Evolutionary conservation across 2,888 invertebrate genomes (phyloP), one percentile per base, ranked within the genome.

Genomic region (Pristionchus exspectatus): DNA sequence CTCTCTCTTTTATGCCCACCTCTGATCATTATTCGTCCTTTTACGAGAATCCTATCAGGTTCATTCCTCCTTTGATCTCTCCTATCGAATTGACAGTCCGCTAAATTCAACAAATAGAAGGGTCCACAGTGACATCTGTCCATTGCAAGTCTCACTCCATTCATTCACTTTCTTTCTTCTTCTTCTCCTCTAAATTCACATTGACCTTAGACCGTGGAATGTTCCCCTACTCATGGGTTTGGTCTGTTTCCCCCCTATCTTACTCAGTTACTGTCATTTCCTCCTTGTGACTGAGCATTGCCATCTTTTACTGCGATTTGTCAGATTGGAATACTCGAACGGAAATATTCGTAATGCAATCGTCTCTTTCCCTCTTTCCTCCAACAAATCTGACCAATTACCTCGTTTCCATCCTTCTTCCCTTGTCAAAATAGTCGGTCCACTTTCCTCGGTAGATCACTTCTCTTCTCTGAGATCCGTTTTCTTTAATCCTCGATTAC

Each of bases 191-290:
- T 83, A 44, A 83, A 83, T 54, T 56, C 54, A 27, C 56, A 54
- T 54, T 83, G 83, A 54, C 83, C 56, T 56, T 54, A 83, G 83
- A 83, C 81, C 44, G 81, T 56, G 83, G 83, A 56, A 56, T 56
- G 83, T 56, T 54, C 56, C n/a, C n/a, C 27, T 56, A 12, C 27
- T 30, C 24, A 83, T 21, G 44, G 54, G 83, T 83, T 56, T 54
- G 24, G 54, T 56, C 54, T 16, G 2, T 83, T 18, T 74, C 5
- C 38, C 10, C 74, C 16, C 33, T 24, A 21, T 44, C 24, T 38
- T n/a, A 77, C 77, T 54, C 44, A 50, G 10, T 81, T 50, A 50
- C 2, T 18, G 21, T 50, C 77, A 38, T 38, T 33, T 77, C 77
- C 27, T 72, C 9, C 10, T 72, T 72, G 27, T 77, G 33, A 77